Conservation (phyloP, 2,797 vertebrate genomes). For the Chrysocyon brachyurus region DNA sequence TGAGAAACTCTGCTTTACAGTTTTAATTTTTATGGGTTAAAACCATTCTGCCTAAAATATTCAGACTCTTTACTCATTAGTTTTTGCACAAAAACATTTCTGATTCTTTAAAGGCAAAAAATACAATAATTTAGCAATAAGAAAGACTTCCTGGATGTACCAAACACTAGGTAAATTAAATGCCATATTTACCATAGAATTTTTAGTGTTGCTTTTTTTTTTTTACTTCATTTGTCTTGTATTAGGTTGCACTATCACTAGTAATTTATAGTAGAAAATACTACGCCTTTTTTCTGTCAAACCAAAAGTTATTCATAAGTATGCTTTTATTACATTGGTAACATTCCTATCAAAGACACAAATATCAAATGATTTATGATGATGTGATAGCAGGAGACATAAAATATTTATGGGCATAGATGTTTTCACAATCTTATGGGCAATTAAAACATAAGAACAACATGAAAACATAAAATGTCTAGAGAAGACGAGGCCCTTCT, state of each 20-base stretch:
- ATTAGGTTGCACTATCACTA: background rate
- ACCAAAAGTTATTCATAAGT: slow-evolving; percentile 67
- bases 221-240: background rate
- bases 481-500: slow-evolving; percentile 66
- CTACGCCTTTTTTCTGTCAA: slow-evolving; percentile 55
- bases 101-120: background rate
- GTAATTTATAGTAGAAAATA: slow-evolving; percentile 49
- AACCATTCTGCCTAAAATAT: background rate
- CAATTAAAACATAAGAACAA: slow-evolving; percentile 85
- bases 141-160: background rate
- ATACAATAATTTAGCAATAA: background rate
- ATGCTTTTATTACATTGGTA: slow-evolving; percentile 72
- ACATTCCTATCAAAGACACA: slow-evolving; percentile 83
- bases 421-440: slow-evolving; percentile 76
- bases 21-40: background rate
- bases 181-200: background rate
- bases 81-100: background rate
- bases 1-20: background rate
- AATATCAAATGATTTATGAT: slow-evolving; percentile 83
- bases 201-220: background rate
- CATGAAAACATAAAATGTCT: slow-evolving; percentile 73
- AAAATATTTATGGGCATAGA: slow-evolving; percentile 84
- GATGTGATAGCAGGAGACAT: slow-evolving; percentile 78
- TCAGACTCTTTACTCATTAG: background rate
- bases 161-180: slow-evolving; percentile 5